Conservation (phyloP, 2,888 invertebrate genomes). For the Polydrusus cervinus region DNA sequence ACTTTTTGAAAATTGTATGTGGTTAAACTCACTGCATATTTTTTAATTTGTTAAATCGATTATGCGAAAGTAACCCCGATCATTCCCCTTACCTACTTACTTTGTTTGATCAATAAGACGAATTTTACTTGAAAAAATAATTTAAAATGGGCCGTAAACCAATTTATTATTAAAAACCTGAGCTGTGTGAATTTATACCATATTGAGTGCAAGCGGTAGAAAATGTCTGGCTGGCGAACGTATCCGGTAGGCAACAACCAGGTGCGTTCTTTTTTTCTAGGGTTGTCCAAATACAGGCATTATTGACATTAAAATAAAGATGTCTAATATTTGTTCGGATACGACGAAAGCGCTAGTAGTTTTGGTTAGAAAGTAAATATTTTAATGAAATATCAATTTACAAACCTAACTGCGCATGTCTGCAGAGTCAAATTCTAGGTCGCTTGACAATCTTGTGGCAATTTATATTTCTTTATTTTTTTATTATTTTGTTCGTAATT, state of each 20-base stretch:
- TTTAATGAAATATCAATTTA: conserved; percentile 2
- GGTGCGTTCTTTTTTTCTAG: conserved; percentile 62
- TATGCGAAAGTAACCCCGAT: background rate
- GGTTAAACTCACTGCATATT: background rate
- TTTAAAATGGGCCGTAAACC: conserved; percentile 16
- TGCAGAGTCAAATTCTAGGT: no score
- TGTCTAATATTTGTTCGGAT: conserved; percentile 30
- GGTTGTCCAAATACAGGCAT: conserved; percentile 63
- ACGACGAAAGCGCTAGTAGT: conserved; percentile 4
- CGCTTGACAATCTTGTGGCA: no score
- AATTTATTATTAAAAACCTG: conserved; percentile 29
- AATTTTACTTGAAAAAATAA: conserved; percentile 3
- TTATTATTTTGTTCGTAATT: no score
- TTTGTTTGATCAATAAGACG: conserved; percentile 16
- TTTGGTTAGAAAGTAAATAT: conserved; percentile 10
- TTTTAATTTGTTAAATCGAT: conserved; percentile 14
- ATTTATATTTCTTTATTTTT: no score
- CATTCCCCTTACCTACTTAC: background rate
- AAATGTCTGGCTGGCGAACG: conserved; percentile 66
- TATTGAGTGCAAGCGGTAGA: conserved; percentile 67
- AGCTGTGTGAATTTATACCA: conserved; percentile 60
- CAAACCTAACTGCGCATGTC: background rate
- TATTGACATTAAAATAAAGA: conserved; percentile 41
- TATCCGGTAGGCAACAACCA: conserved; percentile 68
- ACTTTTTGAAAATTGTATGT: no score